Conservation (phyloP, 2,797 vertebrate genomes). For the Gymnocypris eckloni region DNA sequence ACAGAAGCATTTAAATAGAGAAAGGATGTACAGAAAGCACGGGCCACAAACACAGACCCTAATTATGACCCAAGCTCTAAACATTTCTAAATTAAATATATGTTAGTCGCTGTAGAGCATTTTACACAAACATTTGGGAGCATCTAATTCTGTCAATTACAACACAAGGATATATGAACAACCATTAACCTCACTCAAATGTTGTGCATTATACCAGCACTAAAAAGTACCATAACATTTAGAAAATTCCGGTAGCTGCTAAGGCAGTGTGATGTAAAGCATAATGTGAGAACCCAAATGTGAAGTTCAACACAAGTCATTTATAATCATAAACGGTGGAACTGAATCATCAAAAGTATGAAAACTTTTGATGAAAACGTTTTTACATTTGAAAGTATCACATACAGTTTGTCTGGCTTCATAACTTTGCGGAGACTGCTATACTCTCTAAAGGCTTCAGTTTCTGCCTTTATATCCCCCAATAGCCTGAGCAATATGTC, state of each 20-base stretch:
- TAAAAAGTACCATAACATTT: not conserved
- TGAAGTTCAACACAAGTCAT: not conserved
- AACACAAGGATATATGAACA: constrained; percentile 2
- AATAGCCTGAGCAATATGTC: constrained; percentile 67
- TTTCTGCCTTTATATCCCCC: constrained; percentile 56
- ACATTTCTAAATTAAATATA: not conserved
- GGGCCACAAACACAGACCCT: constrained; percentile 55
- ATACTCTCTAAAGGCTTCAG: constrained; percentile 62
- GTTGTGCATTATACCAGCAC: not conserved
- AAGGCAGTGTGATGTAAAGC: not conserved
- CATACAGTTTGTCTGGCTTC: not conserved
- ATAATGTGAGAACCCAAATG: not conserved
- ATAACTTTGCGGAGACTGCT: constrained; percentile 41
- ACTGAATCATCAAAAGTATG: not conserved
- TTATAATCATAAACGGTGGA: not conserved
- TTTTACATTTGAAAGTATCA: constrained; percentile 2
- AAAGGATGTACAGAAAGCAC: constrained; percentile 65
- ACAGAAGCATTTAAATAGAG: constrained; percentile 61
- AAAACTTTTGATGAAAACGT: no score
- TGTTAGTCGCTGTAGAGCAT: not conserved
- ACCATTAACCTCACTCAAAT: constrained; percentile 9
- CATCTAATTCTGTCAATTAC: not conserved
- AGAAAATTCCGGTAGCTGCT: not conserved
- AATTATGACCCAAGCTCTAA: constrained; percentile 27
- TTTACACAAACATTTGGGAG: not conserved